Evolutionary conservation across 2,797 vertebrate species (phyloP).

Genomic region (Intellagama lesueurii): DNA sequence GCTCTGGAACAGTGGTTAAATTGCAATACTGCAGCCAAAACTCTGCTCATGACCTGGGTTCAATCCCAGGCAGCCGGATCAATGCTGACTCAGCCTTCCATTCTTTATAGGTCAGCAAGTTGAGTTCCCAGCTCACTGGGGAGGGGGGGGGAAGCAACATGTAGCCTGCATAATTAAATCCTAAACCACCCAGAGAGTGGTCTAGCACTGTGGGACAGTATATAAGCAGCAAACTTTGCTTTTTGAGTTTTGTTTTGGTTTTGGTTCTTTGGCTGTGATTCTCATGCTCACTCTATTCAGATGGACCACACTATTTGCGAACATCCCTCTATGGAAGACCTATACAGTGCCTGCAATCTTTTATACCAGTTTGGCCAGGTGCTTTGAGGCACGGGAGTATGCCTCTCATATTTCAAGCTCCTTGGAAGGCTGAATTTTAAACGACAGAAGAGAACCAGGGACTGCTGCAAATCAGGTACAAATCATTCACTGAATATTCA

Average conservation of each 20-base stretch:
- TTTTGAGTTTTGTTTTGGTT: no score
- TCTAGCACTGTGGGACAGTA: no score
- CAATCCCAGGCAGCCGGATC: no score
- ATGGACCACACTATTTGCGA: conserved; percentile 13
- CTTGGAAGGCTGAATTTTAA: conserved; percentile 36
- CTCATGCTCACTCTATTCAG: neutral
- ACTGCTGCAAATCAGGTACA: conserved; percentile 45
- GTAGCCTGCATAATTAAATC: no score
- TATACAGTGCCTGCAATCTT: conserved; percentile 38
- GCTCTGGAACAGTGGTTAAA: neutral
- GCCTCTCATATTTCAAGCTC: conserved; percentile 35
- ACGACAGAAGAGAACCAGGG: conserved; percentile 34
- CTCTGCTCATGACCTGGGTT: no score
- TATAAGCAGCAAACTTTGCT: no score
- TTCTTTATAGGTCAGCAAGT: no score
- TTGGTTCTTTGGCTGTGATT: neutral
- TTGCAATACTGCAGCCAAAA: no score
- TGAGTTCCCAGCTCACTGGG: no score
- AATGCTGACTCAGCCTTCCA: no score
- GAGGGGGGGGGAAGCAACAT: no score
- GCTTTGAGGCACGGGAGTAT: conserved; percentile 28
- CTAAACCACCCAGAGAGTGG: no score
- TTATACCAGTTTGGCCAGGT: conserved; percentile 52
- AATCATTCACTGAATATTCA: conserved; percentile 62
- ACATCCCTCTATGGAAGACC: conserved; percentile 54